Base-by-base conservation (phyloP, 1,140 invertebrate genomes). In the Dendrolimus kikuchii region DNA sequence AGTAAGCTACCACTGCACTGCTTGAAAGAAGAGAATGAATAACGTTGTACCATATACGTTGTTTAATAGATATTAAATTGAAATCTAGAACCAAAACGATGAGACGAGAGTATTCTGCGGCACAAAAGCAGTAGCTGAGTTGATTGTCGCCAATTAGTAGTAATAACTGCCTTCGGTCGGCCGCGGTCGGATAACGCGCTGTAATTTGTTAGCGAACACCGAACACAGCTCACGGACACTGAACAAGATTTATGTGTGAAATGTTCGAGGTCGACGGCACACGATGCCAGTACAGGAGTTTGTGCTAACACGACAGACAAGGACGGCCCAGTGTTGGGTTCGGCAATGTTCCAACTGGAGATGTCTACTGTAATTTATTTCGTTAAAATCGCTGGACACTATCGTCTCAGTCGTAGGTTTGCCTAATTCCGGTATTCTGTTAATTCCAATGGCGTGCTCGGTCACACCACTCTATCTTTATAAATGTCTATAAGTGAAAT, bases 81-180 rank as follows among this genome's bases (percentile, higher is more conserved):
- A 52, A 51, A 56, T 53, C 53, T 46, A 64, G 61, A 59, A 62
- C 59, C 46, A 62, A 54, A 62, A 59, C 48, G 59, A 66, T 58
- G 62, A 55, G 55, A 53, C 60, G 53, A 60, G 64, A 63, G 58
- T 57, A 62, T 68, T 66, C 57, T 55, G 58, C 55, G 46, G 50
- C 51, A 64, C 68, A 67, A 61, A 67, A 71, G 64, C 62, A 66
- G 70, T 69, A 64, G 65, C 59, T 40, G 39, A 53, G 57, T 73
- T 79, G 77, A 80, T 78, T 80, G 77, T 77, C 70, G 64, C 74
- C 79, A 80, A 82, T 82, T 82, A 82, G 69, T 74, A 75, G 79
- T 77, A 77, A 80, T 82, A 74, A 73, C 74, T 72, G 72, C 69
- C 67, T 64, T 71, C 63, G 53, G 55, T 51, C 64, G 53, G 45